Conservation (phyloP, 2,888 invertebrate species). For the Anthrax anthrax region DNA sequence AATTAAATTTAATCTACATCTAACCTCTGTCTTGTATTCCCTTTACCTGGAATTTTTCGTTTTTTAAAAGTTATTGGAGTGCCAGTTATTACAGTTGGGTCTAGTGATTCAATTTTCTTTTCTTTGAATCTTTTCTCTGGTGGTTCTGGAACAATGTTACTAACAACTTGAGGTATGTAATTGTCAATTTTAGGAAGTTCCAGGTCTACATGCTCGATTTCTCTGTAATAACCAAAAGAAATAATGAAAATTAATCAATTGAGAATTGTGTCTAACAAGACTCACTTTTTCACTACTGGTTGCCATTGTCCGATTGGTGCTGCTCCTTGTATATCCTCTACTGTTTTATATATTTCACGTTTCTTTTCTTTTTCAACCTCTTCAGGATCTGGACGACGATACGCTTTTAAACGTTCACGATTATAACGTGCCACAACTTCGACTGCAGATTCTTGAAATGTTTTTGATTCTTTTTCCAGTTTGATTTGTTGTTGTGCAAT, state of each 20-base stretch:
- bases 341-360: constrained; percentile 36
- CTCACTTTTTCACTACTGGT: constrained; percentile 47
- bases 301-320: constrained; percentile 69
- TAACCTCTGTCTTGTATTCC: constrained; percentile 25
- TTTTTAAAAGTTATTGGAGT: constrained; percentile 27
- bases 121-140: constrained; percentile 32
- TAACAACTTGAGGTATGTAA: constrained; percentile 19
- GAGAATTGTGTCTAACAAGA: constrained; percentile 6
- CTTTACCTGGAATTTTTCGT: constrained; percentile 28
- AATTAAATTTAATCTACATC: constrained; percentile 16
- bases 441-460: constrained; percentile 35
- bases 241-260: not conserved
- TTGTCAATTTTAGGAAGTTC: constrained; percentile 48
- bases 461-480: constrained; percentile 33
- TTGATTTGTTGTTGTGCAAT: constrained; percentile 37
- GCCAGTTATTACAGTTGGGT: constrained; percentile 10
- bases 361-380: constrained; percentile 30
- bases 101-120: constrained; percentile 23
- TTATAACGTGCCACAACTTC: constrained; percentile 36
- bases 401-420: constrained; percentile 26
- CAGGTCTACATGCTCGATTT: constrained; percentile 44
- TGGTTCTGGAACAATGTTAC: constrained; percentile 21
- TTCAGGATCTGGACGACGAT: constrained; percentile 21
- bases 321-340: constrained; percentile 36
- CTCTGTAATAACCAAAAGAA: constrained; percentile 28